A percentile compares a stretch with the other conserved stretches of the same genome.
Evolutionary conservation across 2,113 vertebrate genomes (phyloP).

Genomic region (Ageneiosus marmoratus): DNA sequence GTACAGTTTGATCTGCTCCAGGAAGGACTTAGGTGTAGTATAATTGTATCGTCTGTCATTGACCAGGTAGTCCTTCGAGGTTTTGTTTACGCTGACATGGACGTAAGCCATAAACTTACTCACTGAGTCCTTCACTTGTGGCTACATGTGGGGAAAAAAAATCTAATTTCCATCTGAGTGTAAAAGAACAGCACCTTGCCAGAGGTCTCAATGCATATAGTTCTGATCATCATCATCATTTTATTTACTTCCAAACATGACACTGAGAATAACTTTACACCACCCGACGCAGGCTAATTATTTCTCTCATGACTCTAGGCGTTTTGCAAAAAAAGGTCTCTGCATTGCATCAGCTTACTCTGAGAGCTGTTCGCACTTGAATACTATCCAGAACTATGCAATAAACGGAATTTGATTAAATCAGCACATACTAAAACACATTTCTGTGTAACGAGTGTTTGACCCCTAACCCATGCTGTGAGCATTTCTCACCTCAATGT

Average conservation of each 20-base stretch:
- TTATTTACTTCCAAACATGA: constrained; percentile 14
- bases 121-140: constrained; percentile 76
- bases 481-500: constrained; percentile 79
- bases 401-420: not conserved
- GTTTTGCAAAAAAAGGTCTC: constrained; percentile 9
- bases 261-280: constrained; percentile 23
- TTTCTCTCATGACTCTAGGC: constrained; percentile 41
- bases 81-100: constrained; percentile 86
- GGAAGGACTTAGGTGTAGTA: constrained; percentile 95
- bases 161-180: not conserved
- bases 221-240: constrained; percentile 34
- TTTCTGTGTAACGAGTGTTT: not conserved
- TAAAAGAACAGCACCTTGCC: constrained; percentile 21
- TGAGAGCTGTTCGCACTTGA: constrained; percentile 17
- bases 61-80: constrained; percentile 81
- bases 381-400: not conserved
- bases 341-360: constrained; percentile 26
- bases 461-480: not conserved
- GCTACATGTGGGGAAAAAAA: constrained; percentile 58
- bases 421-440: not conserved
- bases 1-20: constrained; percentile 94
- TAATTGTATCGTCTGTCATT: constrained; percentile 90
- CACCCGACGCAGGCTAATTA: constrained; percentile 31
- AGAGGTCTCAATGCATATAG: constrained; percentile 28
- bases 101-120: constrained; percentile 89